Base-by-base conservation (phyloP, 1,140 invertebrate genomes). In the Bombus soroeensis region DNA sequence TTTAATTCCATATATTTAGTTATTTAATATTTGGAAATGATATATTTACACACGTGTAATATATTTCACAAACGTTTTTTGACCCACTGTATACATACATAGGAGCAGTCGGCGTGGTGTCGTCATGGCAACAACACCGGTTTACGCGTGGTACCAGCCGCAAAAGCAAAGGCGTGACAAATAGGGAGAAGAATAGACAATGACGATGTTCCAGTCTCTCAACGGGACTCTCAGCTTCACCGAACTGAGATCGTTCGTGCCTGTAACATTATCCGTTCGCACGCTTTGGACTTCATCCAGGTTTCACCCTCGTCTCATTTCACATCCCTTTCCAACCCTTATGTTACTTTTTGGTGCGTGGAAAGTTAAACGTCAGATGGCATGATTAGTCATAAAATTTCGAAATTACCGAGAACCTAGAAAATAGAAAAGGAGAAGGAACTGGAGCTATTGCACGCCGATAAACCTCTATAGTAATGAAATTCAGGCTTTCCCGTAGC, bases 181-280 rank as follows among this genome's bases (percentile, higher is more conserved):
- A 86, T 78, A 79, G 83, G 87, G 88, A 83, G 73, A 88, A 86
- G 88, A 89, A 88, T 89, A 89, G 88, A 89, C 87, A 89, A 89
- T 86, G 87, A 89, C 53, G 87, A 89, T 74, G 66, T 66, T 59
- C 43, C 71, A 72, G 64, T 47, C 87, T 88, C 87, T 88, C 81
- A 80, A 88, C 85, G 39, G 62, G 79, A 87, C 73, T 66, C 81
- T 77, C 73, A 83, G 62, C 81, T 41, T 32, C 81, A 15, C 43
- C 81, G 73, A 88, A 88, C 81, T 64, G 82, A 87, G 86, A 85
- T 85, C 62, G 77, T 78, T 66, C 73, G 64, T 89, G 77, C 88
- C 77, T 87, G 88, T 78, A 84, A 89, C 88, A 85, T 74, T 81
- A 80, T 88, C 70, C 84, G 79, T 85, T 34, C 77, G 77, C 73